Evolutionary conservation across 23 tunicate species (phyloP), one percentile per base, ranked within the genome.

Genomic region (Clavelina lepadiformis): DNA sequence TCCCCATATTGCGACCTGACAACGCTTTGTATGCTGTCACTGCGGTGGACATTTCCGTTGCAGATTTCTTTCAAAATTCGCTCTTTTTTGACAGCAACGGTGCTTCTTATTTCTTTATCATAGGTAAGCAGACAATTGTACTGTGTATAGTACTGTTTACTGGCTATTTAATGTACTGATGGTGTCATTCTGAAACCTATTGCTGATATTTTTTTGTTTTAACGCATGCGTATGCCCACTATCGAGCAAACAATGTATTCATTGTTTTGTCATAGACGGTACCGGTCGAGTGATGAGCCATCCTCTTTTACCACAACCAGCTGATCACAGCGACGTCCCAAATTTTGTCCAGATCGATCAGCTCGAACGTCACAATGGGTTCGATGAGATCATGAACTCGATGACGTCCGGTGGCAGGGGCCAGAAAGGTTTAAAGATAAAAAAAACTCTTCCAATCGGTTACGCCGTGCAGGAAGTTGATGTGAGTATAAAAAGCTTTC

Each of bases 241-340:
- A n/a, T n/a, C n/a, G n/a, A n/a, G n/a, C n/a, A n/a, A n/a, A n/a
- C n/a, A n/a, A n/a, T n/a, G n/a, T n/a, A n/a, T n/a, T n/a, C n/a
- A n/a, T n/a, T n/a, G n/a, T n/a, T n/a, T n/a, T n/a, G 51, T 1
- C 22, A 31, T 51, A 77, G 82, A 77, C 57, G 68, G 63, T 4
- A 33, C 32, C 22, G 82, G 82, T 3, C 74, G 82, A 11, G 82
- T 77, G 19, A 54, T 77, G 5, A 52, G 33, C 35, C 82, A 77
- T 54, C 82, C 82, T 2, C 47, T 66, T 2, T 55, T 77, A 67
- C 82, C 82, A n/a, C 34, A n/a, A 18, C 82, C 74, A 2, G 41
- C 46, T 1, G 29, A 66, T 1, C 32, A 38, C 28, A 52, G 55
- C 2, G 72, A 75, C 30, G 25, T 63, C 8, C 63, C 71, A 19